These are phyloP conservation scores for Caretta caretta DNA, from an alignment of 2,113 vertebrate species.

Conservation along the genomic window DNA sequence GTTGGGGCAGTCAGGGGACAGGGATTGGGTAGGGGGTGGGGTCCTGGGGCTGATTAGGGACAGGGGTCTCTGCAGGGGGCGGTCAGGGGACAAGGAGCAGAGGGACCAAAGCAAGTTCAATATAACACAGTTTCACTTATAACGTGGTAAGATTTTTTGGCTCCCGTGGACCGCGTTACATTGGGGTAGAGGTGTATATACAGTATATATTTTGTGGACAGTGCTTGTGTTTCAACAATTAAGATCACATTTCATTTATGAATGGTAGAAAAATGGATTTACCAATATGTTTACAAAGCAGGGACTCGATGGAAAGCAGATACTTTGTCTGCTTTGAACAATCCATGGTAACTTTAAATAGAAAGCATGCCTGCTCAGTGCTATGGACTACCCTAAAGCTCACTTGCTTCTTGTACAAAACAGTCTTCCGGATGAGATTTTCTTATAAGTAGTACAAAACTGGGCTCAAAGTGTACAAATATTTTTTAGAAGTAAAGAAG, in stretches of 20 bases:
- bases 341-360: not conserved
- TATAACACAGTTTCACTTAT: too few relatives aligned
- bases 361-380: not conserved
- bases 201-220: not conserved
- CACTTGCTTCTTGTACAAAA: not conserved
- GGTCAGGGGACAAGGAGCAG: too few relatives aligned
- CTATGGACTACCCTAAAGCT: not conserved
- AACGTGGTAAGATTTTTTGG: too few relatives aligned
- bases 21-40: too few relatives aligned
- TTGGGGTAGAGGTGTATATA: not conserved
- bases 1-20: too few relatives aligned
- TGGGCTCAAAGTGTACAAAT: not conserved
- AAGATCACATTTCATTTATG: not conserved
- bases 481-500: not conserved
- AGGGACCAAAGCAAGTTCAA: too few relatives aligned
- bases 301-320: not conserved
- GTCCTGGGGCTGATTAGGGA: too few relatives aligned
- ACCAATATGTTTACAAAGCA: not conserved
- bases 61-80: too few relatives aligned
- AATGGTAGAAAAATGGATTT: not conserved
- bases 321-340: not conserved
- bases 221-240: not conserved
- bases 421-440: not conserved
- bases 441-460: conserved; percentile 7
- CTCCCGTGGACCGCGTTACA: too few relatives aligned